Evolutionary conservation across 2,888 invertebrate genomes (phyloP).

Genomic region (Deroplatys truncata): DNA sequence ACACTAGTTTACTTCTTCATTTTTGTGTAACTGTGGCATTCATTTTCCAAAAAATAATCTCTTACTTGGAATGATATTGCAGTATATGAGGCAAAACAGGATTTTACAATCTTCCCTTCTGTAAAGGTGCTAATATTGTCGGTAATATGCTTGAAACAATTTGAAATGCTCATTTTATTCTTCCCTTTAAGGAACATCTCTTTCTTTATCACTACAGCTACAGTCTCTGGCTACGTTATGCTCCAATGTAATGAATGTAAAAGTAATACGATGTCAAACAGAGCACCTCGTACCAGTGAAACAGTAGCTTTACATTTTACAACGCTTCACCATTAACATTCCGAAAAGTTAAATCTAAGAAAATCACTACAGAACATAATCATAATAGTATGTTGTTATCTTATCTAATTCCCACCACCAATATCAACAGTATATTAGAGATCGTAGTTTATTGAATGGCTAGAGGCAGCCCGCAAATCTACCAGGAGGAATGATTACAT

Average conservation of each 20-base stretch:
- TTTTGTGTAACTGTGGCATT: not conserved
- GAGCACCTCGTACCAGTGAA: not conserved
- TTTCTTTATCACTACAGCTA: not conserved
- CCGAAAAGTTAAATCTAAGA: not conserved
- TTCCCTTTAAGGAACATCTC: not conserved
- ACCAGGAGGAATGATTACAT: not conserved
- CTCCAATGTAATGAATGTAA: not conserved
- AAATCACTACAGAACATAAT: not conserved
- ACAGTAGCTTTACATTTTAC: not conserved
- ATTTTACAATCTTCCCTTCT: not conserved
- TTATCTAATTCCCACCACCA: conserved; percentile 1
- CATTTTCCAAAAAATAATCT: not conserved
- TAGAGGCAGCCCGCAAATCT: not conserved
- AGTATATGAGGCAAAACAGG: not conserved
- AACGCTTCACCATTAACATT: not conserved
- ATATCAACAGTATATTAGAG: not conserved
- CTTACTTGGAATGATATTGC: not conserved
- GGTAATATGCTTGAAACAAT: not conserved
- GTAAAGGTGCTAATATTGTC: not conserved
- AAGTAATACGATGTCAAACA: not conserved
- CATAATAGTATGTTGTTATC: not conserved
- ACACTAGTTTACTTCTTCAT: not conserved
- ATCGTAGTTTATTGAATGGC: not conserved
- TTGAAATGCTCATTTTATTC: not conserved
- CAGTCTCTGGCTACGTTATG: not conserved